Base-by-base conservation (phyloP, 2,797 vertebrate species). In the Jordanella pulchra region DNA sequence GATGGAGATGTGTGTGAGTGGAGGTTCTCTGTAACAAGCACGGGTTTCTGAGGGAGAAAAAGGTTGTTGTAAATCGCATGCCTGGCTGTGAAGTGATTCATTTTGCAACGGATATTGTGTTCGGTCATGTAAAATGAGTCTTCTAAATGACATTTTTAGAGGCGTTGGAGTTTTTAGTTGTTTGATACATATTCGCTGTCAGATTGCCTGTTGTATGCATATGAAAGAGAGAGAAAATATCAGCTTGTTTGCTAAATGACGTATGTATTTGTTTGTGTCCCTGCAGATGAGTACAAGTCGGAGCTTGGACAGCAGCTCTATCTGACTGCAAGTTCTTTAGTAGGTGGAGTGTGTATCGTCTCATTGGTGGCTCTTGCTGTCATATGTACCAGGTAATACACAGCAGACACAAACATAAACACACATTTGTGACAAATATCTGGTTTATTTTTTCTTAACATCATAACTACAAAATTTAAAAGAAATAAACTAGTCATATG, bases 261-360 rank as follows among this genome's bases (percentile, higher is more conserved):
- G 45, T 23, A 23, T 65, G 44, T 65, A 15, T 48, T 6, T 25
- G 48, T 18, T 7, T 84, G 27, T 84, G 51, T 78, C 30, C 84
- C 68, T 87, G 47, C 92, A 98, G 97, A 97, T 44, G 97, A 98
- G 86, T 98, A 97, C 86, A 98, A 97, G 90, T 98, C 97, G 0
- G 97, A 98, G 90, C 92, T 98, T 66, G 94, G 97, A 42, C 97
- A 98, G 87, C 97, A 98, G 92, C 93, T 98, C 80, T 97, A 97
- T 9, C 78, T 98, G 93, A 98, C 98, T 0, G 97, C 97, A 0
- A 97, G 97, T 9, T 98, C 97, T 0, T 94, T 97, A 1, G 97
- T 97, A 0, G 96, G 96, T 0, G 97, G 96, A 11, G 97, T 98
- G 67, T 97, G 97, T 73, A 94, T 98, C 0, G 96, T 98, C 63